Percentiles rank a stretch among this genome's conserved stretches.
phyloP scores from a whole-genome alignment of 2,797 vertebrate genomes.

The Falco novaeseelandiae region DNA sequence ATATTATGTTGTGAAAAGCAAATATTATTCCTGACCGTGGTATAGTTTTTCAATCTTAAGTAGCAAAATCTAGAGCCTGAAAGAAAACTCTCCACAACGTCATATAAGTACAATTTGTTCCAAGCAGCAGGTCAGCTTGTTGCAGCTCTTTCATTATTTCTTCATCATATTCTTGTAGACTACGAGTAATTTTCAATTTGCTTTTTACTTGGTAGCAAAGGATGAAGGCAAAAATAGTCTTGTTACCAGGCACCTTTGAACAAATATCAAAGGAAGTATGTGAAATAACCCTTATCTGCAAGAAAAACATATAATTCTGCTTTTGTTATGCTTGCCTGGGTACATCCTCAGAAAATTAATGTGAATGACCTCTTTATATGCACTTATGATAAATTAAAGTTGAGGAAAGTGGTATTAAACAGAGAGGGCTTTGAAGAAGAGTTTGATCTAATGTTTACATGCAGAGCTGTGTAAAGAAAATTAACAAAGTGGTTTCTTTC shows the following conservation, averaged over 20 bases:
- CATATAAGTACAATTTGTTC: not conserved
- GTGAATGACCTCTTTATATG: not conserved
- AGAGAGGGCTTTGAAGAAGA: not conserved
- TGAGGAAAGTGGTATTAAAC: not conserved
- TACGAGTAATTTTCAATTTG: slow-evolving; percentile 41
- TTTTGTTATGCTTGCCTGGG: not conserved
- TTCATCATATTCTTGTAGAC: slow-evolving; percentile 20
- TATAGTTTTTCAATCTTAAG: not conserved
- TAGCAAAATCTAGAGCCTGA: not conserved
- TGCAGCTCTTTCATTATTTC: not conserved
- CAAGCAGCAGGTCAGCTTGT: not conserved
- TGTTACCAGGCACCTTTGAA: not conserved
- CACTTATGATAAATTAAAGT: not conserved
- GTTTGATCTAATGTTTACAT: not conserved
- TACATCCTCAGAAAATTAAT: not conserved
- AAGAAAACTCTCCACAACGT: not conserved
- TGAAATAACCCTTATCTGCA: not conserved
- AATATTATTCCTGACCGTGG: not conserved
- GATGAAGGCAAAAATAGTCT: not conserved
- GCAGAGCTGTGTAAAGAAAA: not conserved
- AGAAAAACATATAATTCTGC: not conserved
- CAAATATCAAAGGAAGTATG: not conserved
- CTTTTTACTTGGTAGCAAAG: not conserved
- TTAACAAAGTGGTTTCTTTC: not conserved
- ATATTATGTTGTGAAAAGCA: not conserved